These are phyloP conservation scores for Tragelaphus strepsiceros DNA, from an alignment of 2,113 vertebrate genomes.

Conservation along the genomic window DNA sequence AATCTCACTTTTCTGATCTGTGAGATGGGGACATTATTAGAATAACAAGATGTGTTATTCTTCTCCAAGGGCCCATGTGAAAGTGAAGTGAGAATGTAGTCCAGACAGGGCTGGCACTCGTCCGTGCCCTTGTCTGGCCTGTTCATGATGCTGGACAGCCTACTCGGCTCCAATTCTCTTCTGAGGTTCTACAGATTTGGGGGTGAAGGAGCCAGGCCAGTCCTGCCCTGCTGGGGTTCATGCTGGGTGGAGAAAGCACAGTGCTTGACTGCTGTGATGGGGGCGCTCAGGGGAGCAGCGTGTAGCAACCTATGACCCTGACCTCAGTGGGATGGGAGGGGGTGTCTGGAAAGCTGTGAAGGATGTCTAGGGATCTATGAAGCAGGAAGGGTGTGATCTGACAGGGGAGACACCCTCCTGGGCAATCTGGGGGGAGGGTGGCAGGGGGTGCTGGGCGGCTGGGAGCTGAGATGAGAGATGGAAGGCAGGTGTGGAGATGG, in stretches of 20 bases:
- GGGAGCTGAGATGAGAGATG: background rate
- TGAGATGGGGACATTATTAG: background rate
- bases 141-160: background rate
- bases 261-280: too few relatives aligned
- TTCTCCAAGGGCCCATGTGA: fast-evolving
- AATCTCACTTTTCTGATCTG: background rate
- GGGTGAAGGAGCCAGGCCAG: background rate
- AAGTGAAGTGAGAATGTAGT: background rate
- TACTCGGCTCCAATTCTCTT: fast-evolving
- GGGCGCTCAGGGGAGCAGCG: fast-evolving
- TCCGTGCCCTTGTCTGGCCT: background rate
- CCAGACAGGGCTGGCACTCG: background rate
- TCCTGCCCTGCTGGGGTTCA: background rate
- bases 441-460: background rate
- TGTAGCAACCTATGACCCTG: background rate
- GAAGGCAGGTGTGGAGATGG: background rate
- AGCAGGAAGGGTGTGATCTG: background rate
- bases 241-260: background rate
- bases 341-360: background rate
- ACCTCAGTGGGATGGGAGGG: background rate
- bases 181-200: background rate
- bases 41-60: too few relatives aligned
- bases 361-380: background rate
- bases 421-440: background rate
- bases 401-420: background rate